Percentiles rank a stretch among this genome's conserved stretches.
phyloP scores from a whole-genome alignment of 2,888 invertebrate species.

The Colletes collaris region DNA sequence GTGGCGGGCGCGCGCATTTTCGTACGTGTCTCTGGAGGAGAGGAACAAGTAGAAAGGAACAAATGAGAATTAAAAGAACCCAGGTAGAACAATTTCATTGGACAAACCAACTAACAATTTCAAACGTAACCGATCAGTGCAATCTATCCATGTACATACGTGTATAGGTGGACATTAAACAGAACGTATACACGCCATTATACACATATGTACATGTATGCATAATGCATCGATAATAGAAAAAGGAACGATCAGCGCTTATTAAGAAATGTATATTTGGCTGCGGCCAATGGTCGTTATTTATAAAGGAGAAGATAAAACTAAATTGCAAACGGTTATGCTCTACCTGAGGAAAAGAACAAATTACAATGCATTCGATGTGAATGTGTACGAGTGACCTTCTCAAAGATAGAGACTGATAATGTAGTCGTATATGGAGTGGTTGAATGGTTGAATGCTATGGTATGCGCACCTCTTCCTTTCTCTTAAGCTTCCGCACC shows the following conservation, averaged over 20 bases:
- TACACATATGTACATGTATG: no score
- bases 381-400: slow-evolving; percentile 50
- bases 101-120: background rate
- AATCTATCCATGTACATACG: background rate
- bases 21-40: background rate
- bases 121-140: no score
- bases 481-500: slow-evolving; percentile 86
- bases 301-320: background rate
- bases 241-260: no score
- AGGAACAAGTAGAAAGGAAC: slow-evolving; percentile 5
- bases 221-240: no score
- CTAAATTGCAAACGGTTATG: slow-evolving; percentile 29
- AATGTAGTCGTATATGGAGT: slow-evolving; percentile 73
- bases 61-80: slow-evolving; percentile 5
- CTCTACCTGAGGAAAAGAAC: slow-evolving; percentile 42
- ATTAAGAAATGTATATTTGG: no score
- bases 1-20: no score
- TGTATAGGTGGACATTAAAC: background rate
- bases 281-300: no score
- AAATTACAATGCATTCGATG: slow-evolving; percentile 52
- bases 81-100: slow-evolving; percentile 25
- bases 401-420: slow-evolving; percentile 57
- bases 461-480: slow-evolving; percentile 83
- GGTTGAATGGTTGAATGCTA: slow-evolving; percentile 76
- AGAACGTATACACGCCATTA: no score